Percentiles rank a stretch among this genome's conserved stretches.
Conservation (phyloP, 2,888 invertebrate species). For the Therioaphis trifolii region DNA sequence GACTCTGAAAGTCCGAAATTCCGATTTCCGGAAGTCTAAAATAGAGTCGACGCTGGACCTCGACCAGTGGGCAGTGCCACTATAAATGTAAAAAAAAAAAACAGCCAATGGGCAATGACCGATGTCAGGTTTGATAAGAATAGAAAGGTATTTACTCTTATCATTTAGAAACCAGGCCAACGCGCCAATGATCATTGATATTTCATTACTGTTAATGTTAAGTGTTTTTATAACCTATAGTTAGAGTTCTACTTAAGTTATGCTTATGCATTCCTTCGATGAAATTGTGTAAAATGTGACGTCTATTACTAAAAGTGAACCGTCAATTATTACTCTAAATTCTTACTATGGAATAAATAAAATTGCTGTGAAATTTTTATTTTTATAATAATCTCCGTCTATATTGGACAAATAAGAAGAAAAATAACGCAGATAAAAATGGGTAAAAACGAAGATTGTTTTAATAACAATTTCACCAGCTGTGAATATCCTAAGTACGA, state of each 20-base stretch:
- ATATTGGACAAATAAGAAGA: background rate
- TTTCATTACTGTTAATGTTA: background rate
- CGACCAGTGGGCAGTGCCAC: background rate
- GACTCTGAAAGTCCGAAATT: no score
- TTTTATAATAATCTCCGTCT: no score
- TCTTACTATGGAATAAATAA: no score
- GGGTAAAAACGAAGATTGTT: slow-evolving; percentile 45
- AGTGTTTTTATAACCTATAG: background rate
- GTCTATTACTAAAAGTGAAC: no score
- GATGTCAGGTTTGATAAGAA: background rate
- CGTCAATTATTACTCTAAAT: no score
- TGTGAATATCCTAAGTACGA: background rate
- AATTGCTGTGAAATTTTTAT: no score
- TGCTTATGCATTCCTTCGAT: background rate
- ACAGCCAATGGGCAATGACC: background rate
- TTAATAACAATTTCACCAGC: slow-evolving; percentile 25
- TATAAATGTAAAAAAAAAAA: background rate
- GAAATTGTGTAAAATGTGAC: background rate
- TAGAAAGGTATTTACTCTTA: slow-evolving; percentile 47
- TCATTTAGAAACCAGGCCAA: slow-evolving; percentile 36
- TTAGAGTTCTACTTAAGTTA: no score
- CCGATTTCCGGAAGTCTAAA: no score
- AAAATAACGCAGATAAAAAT: slow-evolving; percentile 11
- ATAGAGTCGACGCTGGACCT: no score
- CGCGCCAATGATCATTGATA: background rate